Base-by-base conservation (phyloP, 2,888 invertebrate species). In the Athalia rosae region DNA sequence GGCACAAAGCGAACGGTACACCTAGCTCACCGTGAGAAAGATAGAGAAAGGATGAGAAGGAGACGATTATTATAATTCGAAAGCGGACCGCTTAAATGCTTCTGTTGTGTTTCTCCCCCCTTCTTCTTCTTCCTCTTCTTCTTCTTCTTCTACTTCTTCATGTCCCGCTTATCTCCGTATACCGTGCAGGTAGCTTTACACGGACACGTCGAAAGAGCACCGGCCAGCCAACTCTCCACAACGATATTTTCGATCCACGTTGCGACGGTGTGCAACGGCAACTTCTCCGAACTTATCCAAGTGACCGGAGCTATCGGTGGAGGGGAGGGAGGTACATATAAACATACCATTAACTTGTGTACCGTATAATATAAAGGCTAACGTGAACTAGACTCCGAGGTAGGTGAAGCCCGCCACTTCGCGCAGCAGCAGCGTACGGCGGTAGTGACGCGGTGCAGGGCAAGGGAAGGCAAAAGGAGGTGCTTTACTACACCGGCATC, bases 1-100 rank as follows among this genome's bases (percentile, higher is more conserved):
- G 56, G 53, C 41, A 15, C 13, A 41, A 53, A 62, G 59, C 56
- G 78, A 76, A 59, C 45, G 53, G 61, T 50, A 61, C 67, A 76
- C 76, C 13, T n/a, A 13, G 13, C 47, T 66, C 28, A 28, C 28
- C 45, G 43, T 58, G 47, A 67, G 4, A 64, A 11, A 66, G 64
- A 63, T 1, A 41, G 11, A 76, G 45, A 76, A 28, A 63, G 41
- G 56, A 28, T 63, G 9, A 78, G 56, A 77, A 71, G 78, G 76
- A 56, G 63, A 62, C 47, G 76, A 79, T 78, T 79, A 59, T 64
- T 64, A 69, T 67, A 76, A 76, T 76, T 76, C 56, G 67, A 76
- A 76, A 67, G 66, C 76, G 67, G 69, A 76, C 76, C 67, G 76
- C 15, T 69, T 76, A 76, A 76, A 76, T 58, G 76, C 76, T 76